phyloP scores from a whole-genome alignment of 1,140 invertebrate genomes.

The Cotesia glomerata region DNA sequence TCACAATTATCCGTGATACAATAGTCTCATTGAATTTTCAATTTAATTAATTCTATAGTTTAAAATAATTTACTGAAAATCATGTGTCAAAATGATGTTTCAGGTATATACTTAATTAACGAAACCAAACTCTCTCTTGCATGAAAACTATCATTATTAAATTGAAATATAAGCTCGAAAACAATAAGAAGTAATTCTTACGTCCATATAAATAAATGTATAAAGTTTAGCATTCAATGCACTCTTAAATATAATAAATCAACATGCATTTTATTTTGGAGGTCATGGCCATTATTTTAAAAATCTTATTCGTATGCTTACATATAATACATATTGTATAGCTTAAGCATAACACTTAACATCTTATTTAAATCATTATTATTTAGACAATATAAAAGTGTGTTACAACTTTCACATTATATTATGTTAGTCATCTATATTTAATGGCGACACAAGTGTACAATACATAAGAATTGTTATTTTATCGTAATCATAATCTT shows the following conservation, averaged over 20 bases:
- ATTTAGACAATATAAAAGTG: conserved; percentile 40
- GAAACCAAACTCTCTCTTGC: too few relatives aligned
- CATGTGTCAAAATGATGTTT: too few relatives aligned
- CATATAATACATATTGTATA: not conserved
- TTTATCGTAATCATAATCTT: not conserved
- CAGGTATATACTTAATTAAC: too few relatives aligned
- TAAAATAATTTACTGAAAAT: too few relatives aligned
- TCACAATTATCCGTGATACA: too few relatives aligned
- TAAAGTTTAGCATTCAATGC: conserved; percentile 23
- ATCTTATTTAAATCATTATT: not conserved
- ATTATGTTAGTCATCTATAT: conserved; percentile 37
- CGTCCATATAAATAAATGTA: conserved; percentile 5
- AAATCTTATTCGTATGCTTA: conserved; percentile 10
- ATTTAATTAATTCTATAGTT: too few relatives aligned
- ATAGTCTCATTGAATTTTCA: too few relatives aligned
- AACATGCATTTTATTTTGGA: conserved; percentile 23
- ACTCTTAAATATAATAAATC: not conserved
- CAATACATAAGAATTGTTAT: not conserved
- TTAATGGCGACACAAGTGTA: not conserved
- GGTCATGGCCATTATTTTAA: conserved; percentile 23
- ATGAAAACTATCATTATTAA: too few relatives aligned
- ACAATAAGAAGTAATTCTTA: conserved; percentile 12
- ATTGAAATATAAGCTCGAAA: not conserved
- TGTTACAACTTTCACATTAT: conserved; percentile 41
- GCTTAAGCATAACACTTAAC: not conserved